These are phyloP conservation scores for Tyto alba DNA, from an alignment of 2,113 vertebrate species.

Conservation along the genomic window DNA sequence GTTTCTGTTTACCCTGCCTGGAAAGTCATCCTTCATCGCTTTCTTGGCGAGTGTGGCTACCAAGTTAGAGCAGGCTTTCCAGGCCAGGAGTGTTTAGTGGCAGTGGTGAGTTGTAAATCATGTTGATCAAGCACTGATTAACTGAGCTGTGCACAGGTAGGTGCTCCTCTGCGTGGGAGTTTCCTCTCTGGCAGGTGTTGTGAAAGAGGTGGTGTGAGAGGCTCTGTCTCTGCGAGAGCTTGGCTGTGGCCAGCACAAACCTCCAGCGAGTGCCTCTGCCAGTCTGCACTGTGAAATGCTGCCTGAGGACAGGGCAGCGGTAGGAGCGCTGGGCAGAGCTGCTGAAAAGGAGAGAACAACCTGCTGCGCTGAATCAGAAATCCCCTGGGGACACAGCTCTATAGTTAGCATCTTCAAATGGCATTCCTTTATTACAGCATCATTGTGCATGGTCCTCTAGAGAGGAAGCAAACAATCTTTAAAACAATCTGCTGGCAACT, in stretches of 20 bases:
- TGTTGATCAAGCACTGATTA: not conserved
- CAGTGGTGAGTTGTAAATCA: not conserved
- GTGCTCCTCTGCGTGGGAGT: not conserved
- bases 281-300: not conserved
- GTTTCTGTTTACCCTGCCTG: not conserved
- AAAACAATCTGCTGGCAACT: slow-evolving; percentile 3
- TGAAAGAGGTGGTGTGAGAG: not conserved
- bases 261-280: not conserved
- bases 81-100: not conserved
- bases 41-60: not conserved
- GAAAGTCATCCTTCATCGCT: not conserved
- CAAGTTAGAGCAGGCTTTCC: not conserved
- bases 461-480: not conserved
- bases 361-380: not conserved
- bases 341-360: not conserved
- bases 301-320: not conserved
- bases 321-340: not conserved
- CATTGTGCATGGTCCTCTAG: not conserved
- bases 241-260: not conserved
- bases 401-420: not conserved
- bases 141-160: not conserved
- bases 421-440: not conserved
- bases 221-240: not conserved
- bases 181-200: not conserved
- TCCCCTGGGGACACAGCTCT: not conserved